Conservation (phyloP, 2,888 invertebrate genomes). For the Gibbula magus region DNA sequence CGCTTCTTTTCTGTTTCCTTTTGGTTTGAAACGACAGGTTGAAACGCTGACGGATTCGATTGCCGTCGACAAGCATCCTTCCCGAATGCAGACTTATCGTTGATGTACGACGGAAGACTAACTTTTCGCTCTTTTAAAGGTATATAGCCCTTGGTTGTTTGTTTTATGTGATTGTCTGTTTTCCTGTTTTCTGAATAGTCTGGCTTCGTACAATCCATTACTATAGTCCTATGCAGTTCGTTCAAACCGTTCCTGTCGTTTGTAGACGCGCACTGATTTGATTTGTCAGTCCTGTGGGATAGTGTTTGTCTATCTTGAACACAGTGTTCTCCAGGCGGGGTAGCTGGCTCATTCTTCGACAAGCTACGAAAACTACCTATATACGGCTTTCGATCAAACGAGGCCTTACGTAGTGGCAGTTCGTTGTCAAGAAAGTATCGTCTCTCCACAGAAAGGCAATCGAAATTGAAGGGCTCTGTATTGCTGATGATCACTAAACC, state of each 20-base stretch:
- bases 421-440: constrained; percentile 40
- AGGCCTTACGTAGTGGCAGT: background rate
- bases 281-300: too few relatives aligned
- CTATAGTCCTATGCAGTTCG: background rate
- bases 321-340: too few relatives aligned
- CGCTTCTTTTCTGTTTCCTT: background rate
- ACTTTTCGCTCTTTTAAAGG: background rate
- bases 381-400: background rate
- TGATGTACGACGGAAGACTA: background rate
- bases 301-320: too few relatives aligned
- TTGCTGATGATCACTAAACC: constrained; percentile 67
- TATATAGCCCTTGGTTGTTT: background rate
- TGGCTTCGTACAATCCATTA: background rate
- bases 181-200: background rate
- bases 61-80: constrained; percentile 27
- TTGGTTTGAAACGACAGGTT: background rate
- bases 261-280: too few relatives aligned
- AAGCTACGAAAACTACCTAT: too few relatives aligned
- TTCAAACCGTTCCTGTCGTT: too few relatives aligned
- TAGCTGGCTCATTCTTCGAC: too few relatives aligned
- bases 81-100: background rate
- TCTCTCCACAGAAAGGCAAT: constrained; percentile 55
- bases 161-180: background rate
- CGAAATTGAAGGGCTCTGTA: constrained; percentile 59
- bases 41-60: constrained; percentile 30